Base-by-base conservation (phyloP, 92 coral and sea anemone genomes). In the Siderastrea siderea region DNA sequence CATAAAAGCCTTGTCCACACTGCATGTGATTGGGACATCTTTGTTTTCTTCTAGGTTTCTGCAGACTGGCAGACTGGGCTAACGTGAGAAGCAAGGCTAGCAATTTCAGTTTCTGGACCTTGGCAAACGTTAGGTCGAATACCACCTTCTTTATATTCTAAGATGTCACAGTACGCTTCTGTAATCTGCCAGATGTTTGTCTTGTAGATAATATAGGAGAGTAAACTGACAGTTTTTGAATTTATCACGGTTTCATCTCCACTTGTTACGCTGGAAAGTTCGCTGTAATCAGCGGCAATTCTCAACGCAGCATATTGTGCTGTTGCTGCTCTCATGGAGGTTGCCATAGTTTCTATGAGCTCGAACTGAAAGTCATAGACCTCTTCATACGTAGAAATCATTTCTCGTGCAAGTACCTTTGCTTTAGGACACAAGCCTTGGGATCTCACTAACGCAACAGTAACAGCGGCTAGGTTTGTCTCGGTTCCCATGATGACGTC, bases 341-440 rank as follows among this genome's bases (percentile, higher is more conserved):
- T 73, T 55, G 91, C 88, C 91, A 88, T 82, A 77, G 87, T 26
- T 45, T 88, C 91, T 15, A 88, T 67, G 12, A 88, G 87, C n/a
- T 88, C 88, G 64, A 88, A 88, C 66, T 74, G 87, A 71, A 88
- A 88, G 83, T 88, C 91, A 26, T 81, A 81, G 7, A 88, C 71
- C 61, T 88, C 91, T 5, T 55, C 83, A 82, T 19, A 81, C 6
- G 83, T 82, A 43, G 26, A 76, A 43, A 82, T 26, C 87, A 82
- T 74, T 75, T 82, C 74, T 43, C 64, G 84, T 17, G 87, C 83
- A 59, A 74, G 76, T 60, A 72, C 91, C 47, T 88, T 88, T 51
- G 91, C 46, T 9, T 88, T 88, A 15, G 78, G 77, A 43, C 91
- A 81, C 45, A 64, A n/a, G 13, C 87, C 83, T 3, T 46, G n/a